Evolutionary conservation across 2,888 invertebrate species (phyloP).

Genomic region (Spilarctia lutea): DNA sequence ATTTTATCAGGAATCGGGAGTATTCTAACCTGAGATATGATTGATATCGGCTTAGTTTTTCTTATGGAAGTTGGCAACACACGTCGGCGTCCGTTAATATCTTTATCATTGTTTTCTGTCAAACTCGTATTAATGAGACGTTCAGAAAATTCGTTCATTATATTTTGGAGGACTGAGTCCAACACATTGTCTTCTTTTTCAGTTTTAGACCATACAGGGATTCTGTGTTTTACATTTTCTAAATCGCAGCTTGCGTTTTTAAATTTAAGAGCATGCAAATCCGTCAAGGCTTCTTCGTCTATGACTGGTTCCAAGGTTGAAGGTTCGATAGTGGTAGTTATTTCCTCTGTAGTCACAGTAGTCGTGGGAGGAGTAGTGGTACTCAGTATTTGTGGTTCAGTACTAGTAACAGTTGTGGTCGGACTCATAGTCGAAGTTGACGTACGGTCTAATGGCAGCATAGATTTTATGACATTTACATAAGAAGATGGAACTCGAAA

Average conservation of each 20-base stretch:
- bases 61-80: slow-evolving; percentile 57
- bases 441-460: neutral
- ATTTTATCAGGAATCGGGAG: slow-evolving; percentile 70
- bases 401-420: neutral
- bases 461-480: neutral
- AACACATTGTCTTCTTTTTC: slow-evolving; percentile 21
- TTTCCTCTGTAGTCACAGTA: neutral
- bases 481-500: slow-evolving; percentile 1
- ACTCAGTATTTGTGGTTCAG: slow-evolving; percentile 1
- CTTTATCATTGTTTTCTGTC: neutral
- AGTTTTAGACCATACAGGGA: neutral
- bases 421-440: slow-evolving; percentile 15
- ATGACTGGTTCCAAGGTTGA: neutral
- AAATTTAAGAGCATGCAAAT: neutral
- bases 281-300: neutral
- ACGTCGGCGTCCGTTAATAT: slow-evolving; percentile 16
- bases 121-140: slow-evolving; percentile 22
- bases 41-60: slow-evolving; percentile 62
- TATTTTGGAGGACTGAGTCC: slow-evolving; percentile 38
- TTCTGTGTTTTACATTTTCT: neutral
- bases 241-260: neutral
- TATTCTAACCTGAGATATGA: slow-evolving; percentile 68
- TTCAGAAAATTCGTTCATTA: slow-evolving; percentile 35
- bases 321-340: slow-evolving; percentile 6
- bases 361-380: neutral